Conservation (phyloP, 2,113 vertebrate genomes). For the Dromiciops gliroides region DNA sequence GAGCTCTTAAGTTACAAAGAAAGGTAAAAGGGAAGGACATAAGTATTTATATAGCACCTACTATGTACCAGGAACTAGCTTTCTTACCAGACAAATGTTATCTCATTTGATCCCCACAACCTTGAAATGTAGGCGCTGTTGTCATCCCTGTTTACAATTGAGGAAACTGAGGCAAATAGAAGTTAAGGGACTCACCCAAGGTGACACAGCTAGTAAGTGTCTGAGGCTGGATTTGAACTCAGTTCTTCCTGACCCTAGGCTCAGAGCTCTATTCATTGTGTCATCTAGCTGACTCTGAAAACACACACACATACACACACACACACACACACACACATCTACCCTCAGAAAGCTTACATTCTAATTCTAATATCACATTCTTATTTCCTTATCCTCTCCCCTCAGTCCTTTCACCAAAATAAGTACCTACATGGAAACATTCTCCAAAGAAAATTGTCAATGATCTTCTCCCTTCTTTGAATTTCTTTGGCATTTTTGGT, state of each 20-base stretch:
- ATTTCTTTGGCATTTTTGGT: neutral
- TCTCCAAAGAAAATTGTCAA: neutral
- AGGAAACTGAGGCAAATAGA: neutral
- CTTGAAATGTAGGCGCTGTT: neutral
- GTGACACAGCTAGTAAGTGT: neutral
- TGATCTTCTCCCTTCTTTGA: neutral
- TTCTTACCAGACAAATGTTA: neutral
- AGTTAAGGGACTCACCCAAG: neutral
- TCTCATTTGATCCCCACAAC: neutral
- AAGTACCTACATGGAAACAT: neutral
- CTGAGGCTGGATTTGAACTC: neutral
- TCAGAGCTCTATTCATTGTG: neutral
- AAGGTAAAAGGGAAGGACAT: neutral
- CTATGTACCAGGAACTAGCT: neutral
- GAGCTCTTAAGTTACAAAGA: neutral
- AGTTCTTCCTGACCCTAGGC: neutral
- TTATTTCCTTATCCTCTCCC: neutral
- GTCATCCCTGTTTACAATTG: neutral
- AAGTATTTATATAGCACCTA: neutral
- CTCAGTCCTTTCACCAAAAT: neutral
- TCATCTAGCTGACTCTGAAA: neutral
- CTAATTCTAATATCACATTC: neutral
- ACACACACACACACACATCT: neutral
- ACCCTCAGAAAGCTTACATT: neutral
- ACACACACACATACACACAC: neutral